Conservation (phyloP, 2,113 vertebrate species). For the Poecile atricapillus region DNA sequence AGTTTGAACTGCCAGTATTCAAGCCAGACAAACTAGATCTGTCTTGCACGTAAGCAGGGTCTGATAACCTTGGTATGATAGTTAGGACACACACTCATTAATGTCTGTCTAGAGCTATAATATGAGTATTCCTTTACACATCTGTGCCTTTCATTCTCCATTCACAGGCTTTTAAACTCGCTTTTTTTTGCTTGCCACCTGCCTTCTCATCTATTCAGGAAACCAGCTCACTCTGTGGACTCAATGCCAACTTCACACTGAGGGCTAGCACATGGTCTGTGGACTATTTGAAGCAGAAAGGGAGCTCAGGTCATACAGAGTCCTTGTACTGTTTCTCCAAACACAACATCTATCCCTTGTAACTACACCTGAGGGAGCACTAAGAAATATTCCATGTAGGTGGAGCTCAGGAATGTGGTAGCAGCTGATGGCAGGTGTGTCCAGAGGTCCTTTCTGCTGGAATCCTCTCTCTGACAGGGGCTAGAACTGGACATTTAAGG, state of each 20-base stretch:
- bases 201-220: background rate
- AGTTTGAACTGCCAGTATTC: background rate
- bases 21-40: background rate
- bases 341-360: background rate
- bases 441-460: background rate
- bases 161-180: background rate
- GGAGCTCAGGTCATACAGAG: background rate
- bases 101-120: background rate
- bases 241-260: background rate
- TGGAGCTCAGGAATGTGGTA: background rate
- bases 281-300: background rate
- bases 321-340: background rate
- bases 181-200: background rate
- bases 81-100: background rate
- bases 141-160: background rate
- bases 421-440: background rate
- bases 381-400: background rate
- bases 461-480: background rate
- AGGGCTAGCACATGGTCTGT: background rate
- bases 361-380: background rate
- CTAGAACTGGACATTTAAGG: background rate
- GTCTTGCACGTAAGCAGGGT: background rate
- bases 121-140: background rate
- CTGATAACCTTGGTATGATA: background rate
- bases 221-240: background rate